Evolutionary conservation across 2,888 invertebrate genomes (phyloP), one percentile per base, ranked within the genome.

Genomic region (Agriopis leucophaearia): DNA sequence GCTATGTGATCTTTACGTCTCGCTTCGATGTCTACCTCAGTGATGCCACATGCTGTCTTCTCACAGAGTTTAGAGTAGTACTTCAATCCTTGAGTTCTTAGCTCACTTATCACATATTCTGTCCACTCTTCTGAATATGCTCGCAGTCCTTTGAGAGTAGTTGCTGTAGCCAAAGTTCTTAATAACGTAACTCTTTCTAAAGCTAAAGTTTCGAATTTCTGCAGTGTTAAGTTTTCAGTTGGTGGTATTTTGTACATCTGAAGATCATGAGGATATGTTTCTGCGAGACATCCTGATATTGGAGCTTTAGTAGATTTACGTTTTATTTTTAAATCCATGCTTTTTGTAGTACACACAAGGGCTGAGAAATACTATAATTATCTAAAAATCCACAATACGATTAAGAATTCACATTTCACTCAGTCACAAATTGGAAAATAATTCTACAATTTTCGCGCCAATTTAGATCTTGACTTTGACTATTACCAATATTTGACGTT

Each of bases 121-220:
- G 95, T 95, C 95, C 96, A 96, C 73, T 97, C 97, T 9, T 96
- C 95, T 0, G 95, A 95, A 75, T 94, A 94, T 36, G 95, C 78
- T 72, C 95, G 95, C 38, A 96, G 87, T 45, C 95, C 95, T 84
- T 95, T 96, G 54, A 94, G 88, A 42, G 95, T 94, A 45, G 95
- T 95, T 6, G 97, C 96, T 68, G 96, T 95, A 79, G 98, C 97
- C 56, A 98, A 92, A 66, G 96, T 95, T 76, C 98, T 95, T 54
- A 99, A 87, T 70, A 98, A 95, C 87, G 96, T 96, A 16, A 98
- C 89, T 76, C 98, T 95, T 84, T 99, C 98, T 56, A 98, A 86
- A 2, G 98, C 98, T 75, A 97, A 94, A 55, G 97, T 96, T 94
- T 99, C 98, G 88, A 99, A 98, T 87, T 98, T 98, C 71, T 96